A percentile compares a stretch with the other conserved stretches of the same genome.
phyloP scores from a whole-genome alignment of 2,888 invertebrate genomes.

The Lepidochitona cinerea region DNA sequence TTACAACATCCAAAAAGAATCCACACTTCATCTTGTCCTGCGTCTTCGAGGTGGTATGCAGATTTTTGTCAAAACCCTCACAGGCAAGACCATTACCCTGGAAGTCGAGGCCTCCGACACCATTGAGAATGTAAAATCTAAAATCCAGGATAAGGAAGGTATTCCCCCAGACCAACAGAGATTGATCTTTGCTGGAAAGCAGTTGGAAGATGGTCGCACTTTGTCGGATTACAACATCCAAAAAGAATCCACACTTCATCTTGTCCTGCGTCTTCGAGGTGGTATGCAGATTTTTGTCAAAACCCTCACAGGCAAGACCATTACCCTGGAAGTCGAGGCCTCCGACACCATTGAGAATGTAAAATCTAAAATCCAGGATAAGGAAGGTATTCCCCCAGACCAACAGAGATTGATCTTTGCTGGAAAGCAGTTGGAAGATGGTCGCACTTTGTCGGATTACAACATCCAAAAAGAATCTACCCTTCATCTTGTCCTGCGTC shows the following conservation, averaged over 20 bases:
- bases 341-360: slow-evolving; percentile 2
- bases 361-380: slow-evolving; percentile 1
- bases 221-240: slow-evolving; percentile 4
- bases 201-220: background rate
- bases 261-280: background rate
- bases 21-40: background rate
- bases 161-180: background rate
- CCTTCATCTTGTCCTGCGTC: background rate
- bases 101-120: slow-evolving; percentile 1
- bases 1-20: slow-evolving; percentile 5
- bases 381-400: slow-evolving; percentile 1
- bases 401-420: slow-evolving; percentile 5
- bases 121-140: background rate
- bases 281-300: slow-evolving; percentile 6
- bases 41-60: slow-evolving; percentile 5
- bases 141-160: slow-evolving; percentile 5
- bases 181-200: slow-evolving; percentile 6
- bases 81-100: background rate
- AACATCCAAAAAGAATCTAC: slow-evolving; percentile 4
- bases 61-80: slow-evolving; percentile 1
- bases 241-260: background rate
- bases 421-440: slow-evolving; percentile 1
- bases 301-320: background rate
- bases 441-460: background rate
- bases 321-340: background rate